Conservation (phyloP, 1,140 invertebrate genomes). For the Megathymus violae region DNA sequence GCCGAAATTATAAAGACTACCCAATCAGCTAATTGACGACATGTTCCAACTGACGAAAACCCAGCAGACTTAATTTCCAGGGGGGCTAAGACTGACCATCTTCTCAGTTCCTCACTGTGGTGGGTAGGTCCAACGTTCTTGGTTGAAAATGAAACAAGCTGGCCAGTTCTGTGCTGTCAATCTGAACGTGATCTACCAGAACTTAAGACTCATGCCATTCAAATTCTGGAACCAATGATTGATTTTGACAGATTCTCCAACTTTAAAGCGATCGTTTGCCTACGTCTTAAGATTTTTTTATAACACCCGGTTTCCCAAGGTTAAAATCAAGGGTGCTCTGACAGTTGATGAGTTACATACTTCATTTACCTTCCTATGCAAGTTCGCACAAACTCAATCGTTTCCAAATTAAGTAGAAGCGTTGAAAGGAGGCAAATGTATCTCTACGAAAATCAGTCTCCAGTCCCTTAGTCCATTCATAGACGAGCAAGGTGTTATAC, state of each 20-base stretch:
- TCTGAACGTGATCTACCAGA: conserved; percentile 4
- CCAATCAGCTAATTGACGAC: conserved; percentile 40
- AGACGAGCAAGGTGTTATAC: conserved; percentile 57
- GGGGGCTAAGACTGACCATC: conserved; percentile 42
- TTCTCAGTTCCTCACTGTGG: conserved; percentile 37
- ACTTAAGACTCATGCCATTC: conserved; percentile 1
- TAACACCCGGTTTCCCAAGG: conserved; percentile 29
- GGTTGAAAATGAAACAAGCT: conserved; percentile 7
- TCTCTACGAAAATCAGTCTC: conserved; percentile 28
- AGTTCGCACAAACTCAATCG: conserved; percentile 39
- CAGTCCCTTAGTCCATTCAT: conserved; percentile 76
- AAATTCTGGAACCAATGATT: conserved; percentile 1
- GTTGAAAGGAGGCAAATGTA: conserved; percentile 20
- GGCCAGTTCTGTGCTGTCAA: conserved; percentile 16
- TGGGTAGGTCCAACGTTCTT: conserved; percentile 41
- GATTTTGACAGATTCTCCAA: conserved; percentile 38
- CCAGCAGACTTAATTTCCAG: too few relatives aligned
- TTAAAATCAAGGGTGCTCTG: conserved; percentile 28
- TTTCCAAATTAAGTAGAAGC: too few relatives aligned
- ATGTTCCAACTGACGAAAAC: conserved; percentile 57
- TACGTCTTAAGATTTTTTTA: conserved; percentile 39
- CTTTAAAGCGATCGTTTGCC: conserved; percentile 35
- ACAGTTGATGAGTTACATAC: conserved; percentile 30
- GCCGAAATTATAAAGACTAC: conserved; percentile 54
- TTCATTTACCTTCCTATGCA: conserved; percentile 36